Evolutionary conservation across 35 echinoderm and acorn worm species (phyloP).

Genomic region (Apostichopus californicus): DNA sequence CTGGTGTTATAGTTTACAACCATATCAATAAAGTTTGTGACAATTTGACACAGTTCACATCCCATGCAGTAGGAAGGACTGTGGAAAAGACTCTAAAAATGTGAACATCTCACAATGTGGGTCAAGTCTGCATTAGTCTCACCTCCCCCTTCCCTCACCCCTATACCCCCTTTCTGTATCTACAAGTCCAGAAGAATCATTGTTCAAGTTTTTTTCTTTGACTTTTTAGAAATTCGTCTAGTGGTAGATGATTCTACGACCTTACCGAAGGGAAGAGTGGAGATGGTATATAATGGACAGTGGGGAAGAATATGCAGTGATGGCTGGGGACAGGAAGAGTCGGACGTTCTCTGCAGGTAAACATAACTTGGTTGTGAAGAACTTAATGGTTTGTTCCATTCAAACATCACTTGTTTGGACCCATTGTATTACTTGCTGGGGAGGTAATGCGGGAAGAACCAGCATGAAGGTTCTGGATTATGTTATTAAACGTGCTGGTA

Average conservation of each 20-base stretch:
- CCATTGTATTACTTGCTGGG: no score
- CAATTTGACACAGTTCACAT: no score
- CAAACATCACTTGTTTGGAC: no score
- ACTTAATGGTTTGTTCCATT: neutral
- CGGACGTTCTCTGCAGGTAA: slow-evolving; percentile 62
- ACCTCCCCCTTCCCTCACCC: neutral
- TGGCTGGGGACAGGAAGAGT: slow-evolving; percentile 48
- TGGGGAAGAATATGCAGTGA: slow-evolving; percentile 69
- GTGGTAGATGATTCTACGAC: slow-evolving; percentile 58
- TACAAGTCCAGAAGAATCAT: neutral
- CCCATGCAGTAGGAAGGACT: no score
- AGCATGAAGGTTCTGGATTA: no score
- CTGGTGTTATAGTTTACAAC: no score
- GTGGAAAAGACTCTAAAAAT: no score
- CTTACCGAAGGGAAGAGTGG: slow-evolving; percentile 62
- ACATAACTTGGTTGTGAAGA: neutral
- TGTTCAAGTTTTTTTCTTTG: neutral
- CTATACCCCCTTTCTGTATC: neutral
- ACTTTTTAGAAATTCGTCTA: slow-evolving; percentile 64
- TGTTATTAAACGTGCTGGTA: no score
- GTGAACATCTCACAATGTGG: no score
- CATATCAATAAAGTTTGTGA: no score
- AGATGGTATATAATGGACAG: slow-evolving; percentile 59
- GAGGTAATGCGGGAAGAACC: no score
- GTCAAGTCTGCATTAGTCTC: no score